Conservation (phyloP, 23 tunicate genomes). For the Phallusia fumigata region DNA sequence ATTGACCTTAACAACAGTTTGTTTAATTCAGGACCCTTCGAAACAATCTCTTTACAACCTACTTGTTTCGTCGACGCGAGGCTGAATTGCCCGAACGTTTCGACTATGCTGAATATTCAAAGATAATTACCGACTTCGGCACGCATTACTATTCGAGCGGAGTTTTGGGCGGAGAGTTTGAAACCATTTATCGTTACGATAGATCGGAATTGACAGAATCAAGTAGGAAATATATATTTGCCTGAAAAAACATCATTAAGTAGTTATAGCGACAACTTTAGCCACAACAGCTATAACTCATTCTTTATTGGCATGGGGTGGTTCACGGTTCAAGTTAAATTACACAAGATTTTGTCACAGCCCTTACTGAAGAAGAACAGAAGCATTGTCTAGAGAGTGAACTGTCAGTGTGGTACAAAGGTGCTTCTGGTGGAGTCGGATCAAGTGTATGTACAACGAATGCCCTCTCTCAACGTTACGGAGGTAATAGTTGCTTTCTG, state of each 20-base stretch:
- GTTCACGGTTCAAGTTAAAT: too few relatives aligned
- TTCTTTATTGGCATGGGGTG: too few relatives aligned
- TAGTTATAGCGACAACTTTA: too few relatives aligned
- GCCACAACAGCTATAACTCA: too few relatives aligned
- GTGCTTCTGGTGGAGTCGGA: neutral
- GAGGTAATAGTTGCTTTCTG: too few relatives aligned
- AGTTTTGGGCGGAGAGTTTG: slow-evolving; percentile 10
- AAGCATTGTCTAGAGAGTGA: neutral
- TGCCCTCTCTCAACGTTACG: neutral
- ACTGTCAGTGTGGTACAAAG: neutral
- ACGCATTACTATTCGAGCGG: slow-evolving; percentile 30
- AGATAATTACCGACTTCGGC: slow-evolving; percentile 13
- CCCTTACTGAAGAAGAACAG: neutral
- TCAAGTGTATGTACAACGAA: neutral
- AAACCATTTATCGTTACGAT: neutral
- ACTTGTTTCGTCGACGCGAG: neutral
- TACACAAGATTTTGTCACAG: slow-evolving; percentile 6
- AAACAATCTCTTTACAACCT: neutral
- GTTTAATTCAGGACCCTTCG: neutral
- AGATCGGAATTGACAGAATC: neutral
- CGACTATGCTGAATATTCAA: slow-evolving; percentile 9
- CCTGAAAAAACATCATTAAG: too few relatives aligned
- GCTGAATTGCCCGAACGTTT: neutral
- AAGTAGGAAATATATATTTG: neutral
- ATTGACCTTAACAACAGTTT: too few relatives aligned